Evolutionary conservation across 2,113 vertebrate genomes (phyloP), one percentile per base, ranked within the genome.

Genomic region (Heterotilapia buettikoferi): DNA sequence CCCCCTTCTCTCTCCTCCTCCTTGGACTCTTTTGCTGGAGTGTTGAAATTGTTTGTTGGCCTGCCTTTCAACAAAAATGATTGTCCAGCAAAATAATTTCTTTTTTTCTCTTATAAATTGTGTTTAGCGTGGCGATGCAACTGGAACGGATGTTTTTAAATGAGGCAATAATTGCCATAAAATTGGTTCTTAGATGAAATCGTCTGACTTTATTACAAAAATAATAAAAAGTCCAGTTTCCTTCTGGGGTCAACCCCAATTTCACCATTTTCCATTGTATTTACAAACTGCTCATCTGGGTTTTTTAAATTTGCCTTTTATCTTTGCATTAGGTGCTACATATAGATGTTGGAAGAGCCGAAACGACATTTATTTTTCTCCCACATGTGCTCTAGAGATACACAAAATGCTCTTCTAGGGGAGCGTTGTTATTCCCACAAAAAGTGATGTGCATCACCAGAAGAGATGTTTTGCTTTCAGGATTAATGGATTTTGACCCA

Each of bases 61-160:
- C 84, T 87, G 86, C 86, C 89, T 93, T 92, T 92, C 81, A 91
- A 91, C 40, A 89, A 59, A 90, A 84, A 88, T 87, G 83, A 91
- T 71, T 86, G 89, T 92, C 89, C 86, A 80, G 71, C 71, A 78
- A 31, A 92, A 83, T 87, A 29, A 87, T 92, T 89, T 33, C 7
- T 86, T 9, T 84, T 79, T 86, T 73, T 82, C 68, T 43, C 89
- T 86, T 82, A 50, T 82, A 71, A 89, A 86, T 81, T 80, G 82
- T 57, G 84, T 89, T 76, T 83, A 38, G 86, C 7, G 4, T 85
- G 80, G 85, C 66, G 84, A 85, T 90, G 91, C 86, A 92, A 93
- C 86, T 92, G 93, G 90, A 94, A 93, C 84, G 57, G 85, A 92
- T 93, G 59, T 93, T 90, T 90, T 63, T 90, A 92, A 94, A 95